These are phyloP conservation scores for Galagoides demidoff DNA, from an alignment of 2,797 vertebrate genomes.

Conservation along the genomic window DNA sequence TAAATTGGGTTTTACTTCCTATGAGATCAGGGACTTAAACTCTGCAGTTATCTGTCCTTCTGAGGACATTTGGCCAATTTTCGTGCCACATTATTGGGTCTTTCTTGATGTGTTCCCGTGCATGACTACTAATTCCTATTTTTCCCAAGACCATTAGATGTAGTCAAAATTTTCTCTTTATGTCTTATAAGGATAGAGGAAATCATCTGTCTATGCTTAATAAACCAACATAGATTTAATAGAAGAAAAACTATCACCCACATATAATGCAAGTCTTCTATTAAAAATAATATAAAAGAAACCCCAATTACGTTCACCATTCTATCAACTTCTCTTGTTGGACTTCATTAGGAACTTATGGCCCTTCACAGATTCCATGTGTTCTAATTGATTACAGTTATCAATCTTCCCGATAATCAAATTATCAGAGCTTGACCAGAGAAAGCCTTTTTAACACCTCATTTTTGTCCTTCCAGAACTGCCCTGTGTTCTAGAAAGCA, in stretches of 20 bases:
- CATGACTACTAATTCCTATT: background rate
- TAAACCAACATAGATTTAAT: background rate
- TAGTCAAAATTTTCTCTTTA: constrained; percentile 4
- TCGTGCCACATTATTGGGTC: background rate
- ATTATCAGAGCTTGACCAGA: background rate
- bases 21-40: background rate
- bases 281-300: background rate
- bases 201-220: background rate
- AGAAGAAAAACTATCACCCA: background rate
- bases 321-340: constrained; percentile 1
- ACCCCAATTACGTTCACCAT: background rate
- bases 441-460: background rate
- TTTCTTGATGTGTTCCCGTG: background rate
- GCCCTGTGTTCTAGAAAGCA: background rate
- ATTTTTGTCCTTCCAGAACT: background rate
- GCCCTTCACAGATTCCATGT: background rate
- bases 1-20: background rate
- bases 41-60: background rate
- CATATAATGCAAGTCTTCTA: background rate
- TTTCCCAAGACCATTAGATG: background rate
- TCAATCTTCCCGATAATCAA: background rate
- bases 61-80: background rate
- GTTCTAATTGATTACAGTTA: constrained; percentile 45
- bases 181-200: background rate
- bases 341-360: constrained; percentile 44